Conservation (phyloP, 2,797 vertebrate species). For the Lepus townsendii region DNA sequence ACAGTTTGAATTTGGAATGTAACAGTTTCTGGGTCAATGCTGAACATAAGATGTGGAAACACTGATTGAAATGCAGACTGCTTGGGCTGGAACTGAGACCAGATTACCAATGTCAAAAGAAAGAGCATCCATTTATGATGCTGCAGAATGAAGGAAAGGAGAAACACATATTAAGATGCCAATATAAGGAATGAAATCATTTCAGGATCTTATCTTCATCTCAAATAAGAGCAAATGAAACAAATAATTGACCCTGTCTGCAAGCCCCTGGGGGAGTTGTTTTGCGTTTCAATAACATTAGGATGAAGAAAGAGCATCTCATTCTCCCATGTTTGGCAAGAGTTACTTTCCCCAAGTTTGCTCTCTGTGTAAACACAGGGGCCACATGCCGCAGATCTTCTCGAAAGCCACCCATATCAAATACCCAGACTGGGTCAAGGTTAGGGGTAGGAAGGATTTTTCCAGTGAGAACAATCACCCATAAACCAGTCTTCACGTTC, state of each 20-base stretch:
- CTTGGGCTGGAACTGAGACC: neutral
- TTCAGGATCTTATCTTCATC: neutral
- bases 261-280: neutral
- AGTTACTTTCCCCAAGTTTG: neutral
- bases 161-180: neutral
- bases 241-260: neutral
- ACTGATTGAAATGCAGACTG: neutral
- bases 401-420: neutral
- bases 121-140: neutral
- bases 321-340: neutral
- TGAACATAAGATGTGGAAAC: neutral
- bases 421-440: neutral
- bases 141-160: neutral
- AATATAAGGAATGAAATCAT: neutral
- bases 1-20: neutral
- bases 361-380: neutral
- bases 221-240: slow-evolving; percentile 1
- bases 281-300: neutral
- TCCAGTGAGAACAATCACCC: fast-evolving
- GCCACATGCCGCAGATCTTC: neutral
- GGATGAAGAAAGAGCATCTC: neutral
- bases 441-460: neutral
- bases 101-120: neutral
- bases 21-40: neutral
- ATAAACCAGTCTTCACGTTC: neutral